phyloP scores from a whole-genome alignment of 2,888 invertebrate genomes.

The Gibbula magus region DNA sequence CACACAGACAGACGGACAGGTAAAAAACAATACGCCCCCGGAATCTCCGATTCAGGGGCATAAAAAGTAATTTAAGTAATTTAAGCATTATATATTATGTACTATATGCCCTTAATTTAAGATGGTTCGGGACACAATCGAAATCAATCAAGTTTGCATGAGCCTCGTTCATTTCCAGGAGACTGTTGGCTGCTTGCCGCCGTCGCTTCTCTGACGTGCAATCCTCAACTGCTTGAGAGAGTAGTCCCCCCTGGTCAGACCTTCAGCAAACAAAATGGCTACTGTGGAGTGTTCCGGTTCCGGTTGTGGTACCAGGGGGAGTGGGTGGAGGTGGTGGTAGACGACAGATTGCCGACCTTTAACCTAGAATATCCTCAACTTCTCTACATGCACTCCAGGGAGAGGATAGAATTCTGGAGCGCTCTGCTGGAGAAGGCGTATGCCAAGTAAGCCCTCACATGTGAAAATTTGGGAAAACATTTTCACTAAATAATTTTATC shows the following conservation, averaged over 20 bases:
- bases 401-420: conserved; percentile 96
- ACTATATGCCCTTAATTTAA: too few relatives aligned
- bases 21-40: too few relatives aligned
- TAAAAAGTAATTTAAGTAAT: too few relatives aligned
- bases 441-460: conserved; percentile 82
- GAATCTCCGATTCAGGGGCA: too few relatives aligned
- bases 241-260: conserved; percentile 97
- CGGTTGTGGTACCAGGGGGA: conserved; percentile 93
- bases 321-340: conserved; percentile 91
- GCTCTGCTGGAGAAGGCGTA: conserved; percentile 96
- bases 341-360: conserved; percentile 92
- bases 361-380: conserved; percentile 83
- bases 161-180: conserved; percentile 75
- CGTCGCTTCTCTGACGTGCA: conserved; percentile 94
- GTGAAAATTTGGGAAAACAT: background rate
- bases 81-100: too few relatives aligned
- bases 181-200: conserved; percentile 93
- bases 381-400: conserved; percentile 88
- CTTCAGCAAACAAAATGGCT: conserved; percentile 82
- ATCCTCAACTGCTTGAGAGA: conserved; percentile 90
- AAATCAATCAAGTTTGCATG: too few relatives aligned
- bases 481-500: too few relatives aligned
- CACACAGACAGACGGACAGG: too few relatives aligned
- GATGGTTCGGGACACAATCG: too few relatives aligned
- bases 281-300: conserved; percentile 93